phyloP scores from a whole-genome alignment of 1,140 invertebrate species.

The Drosophila cardini region DNA sequence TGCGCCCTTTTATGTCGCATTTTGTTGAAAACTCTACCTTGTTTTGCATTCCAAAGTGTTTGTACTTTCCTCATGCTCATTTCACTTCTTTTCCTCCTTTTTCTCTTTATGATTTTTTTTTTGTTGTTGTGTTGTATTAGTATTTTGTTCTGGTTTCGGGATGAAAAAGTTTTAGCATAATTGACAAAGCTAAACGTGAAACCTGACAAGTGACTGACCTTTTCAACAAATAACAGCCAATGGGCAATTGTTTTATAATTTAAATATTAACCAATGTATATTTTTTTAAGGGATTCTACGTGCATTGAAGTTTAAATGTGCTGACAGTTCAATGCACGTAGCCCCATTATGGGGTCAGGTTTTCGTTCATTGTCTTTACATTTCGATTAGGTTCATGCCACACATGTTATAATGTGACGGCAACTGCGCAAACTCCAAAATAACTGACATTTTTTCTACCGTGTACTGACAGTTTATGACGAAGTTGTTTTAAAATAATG shows the following conservation, averaged over 20 bases:
- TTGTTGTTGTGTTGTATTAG: slow-evolving; percentile 10
- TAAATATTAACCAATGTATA: slow-evolving; percentile 49
- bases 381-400: slow-evolving; percentile 45
- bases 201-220: slow-evolving; percentile 38
- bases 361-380: slow-evolving; percentile 51
- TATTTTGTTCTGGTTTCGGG: slow-evolving; percentile 29
- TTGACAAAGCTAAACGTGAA: slow-evolving; percentile 52
- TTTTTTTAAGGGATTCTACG: slow-evolving; percentile 11
- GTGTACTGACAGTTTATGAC: background rate
- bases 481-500: background rate
- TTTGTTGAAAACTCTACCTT: slow-evolving; percentile 40
- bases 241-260: slow-evolving; percentile 56
- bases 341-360: slow-evolving; percentile 45
- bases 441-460: background rate
- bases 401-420: background rate
- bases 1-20: slow-evolving; percentile 46
- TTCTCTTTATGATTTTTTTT: background rate
- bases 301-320: slow-evolving; percentile 34
- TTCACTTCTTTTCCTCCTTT: background rate
- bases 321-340: slow-evolving; percentile 48
- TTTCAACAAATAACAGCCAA: slow-evolving; percentile 11
- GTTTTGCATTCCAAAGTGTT: slow-evolving; percentile 51
- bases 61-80: slow-evolving; percentile 15
- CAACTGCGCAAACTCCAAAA: slow-evolving; percentile 42
- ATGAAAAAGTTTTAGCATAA: slow-evolving; percentile 43